A percentile compares a stretch with the other conserved stretches of the same genome.
Conservation (phyloP, 2,888 invertebrate species). For the Chrysopilus asiliformis region DNA sequence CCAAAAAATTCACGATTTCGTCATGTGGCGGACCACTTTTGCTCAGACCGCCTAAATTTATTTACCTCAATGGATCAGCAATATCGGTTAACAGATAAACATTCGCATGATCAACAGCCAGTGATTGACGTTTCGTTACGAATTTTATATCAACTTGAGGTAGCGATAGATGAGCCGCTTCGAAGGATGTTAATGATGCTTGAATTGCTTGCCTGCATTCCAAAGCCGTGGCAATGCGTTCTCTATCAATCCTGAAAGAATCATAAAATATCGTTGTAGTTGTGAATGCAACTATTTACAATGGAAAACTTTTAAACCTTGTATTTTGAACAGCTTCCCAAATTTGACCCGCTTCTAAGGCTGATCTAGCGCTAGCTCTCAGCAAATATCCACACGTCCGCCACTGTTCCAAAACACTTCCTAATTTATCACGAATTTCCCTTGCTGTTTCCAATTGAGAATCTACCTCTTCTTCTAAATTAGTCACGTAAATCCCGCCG, state of each 20-base stretch:
- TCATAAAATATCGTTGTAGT: no score
- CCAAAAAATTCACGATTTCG: no score
- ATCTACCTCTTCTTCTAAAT: slow-evolving; percentile 30
- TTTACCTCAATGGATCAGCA: slow-evolving; percentile 26
- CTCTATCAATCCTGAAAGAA: slow-evolving; percentile 23
- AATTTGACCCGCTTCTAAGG: slow-evolving; percentile 25
- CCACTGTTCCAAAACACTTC: slow-evolving; percentile 34
- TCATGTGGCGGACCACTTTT: no score
- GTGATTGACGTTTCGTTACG: slow-evolving; percentile 29
- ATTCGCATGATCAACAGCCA: slow-evolving; percentile 31
- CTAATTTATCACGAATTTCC: slow-evolving; percentile 31
- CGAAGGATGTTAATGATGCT: slow-evolving; percentile 29
- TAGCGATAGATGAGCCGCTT: slow-evolving; percentile 30
- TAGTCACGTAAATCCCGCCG: slow-evolving; percentile 32
- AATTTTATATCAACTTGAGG: slow-evolving; percentile 33
- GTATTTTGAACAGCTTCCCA: slow-evolving; percentile 25
- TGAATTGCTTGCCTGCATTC: slow-evolving; percentile 29
- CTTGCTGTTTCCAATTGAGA: slow-evolving; percentile 29
- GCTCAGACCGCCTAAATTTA: no score
- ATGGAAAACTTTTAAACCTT: slow-evolving; percentile 19
- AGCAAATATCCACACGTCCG: slow-evolving; percentile 31
- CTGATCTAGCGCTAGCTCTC: slow-evolving; percentile 28
- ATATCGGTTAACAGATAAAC: slow-evolving; percentile 33
- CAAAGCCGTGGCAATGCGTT: slow-evolving; percentile 25
- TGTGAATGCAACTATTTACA: no score